These are phyloP conservation scores for Corvus cornix DNA, from an alignment of 2,113 vertebrate genomes.

Conservation along the genomic window DNA sequence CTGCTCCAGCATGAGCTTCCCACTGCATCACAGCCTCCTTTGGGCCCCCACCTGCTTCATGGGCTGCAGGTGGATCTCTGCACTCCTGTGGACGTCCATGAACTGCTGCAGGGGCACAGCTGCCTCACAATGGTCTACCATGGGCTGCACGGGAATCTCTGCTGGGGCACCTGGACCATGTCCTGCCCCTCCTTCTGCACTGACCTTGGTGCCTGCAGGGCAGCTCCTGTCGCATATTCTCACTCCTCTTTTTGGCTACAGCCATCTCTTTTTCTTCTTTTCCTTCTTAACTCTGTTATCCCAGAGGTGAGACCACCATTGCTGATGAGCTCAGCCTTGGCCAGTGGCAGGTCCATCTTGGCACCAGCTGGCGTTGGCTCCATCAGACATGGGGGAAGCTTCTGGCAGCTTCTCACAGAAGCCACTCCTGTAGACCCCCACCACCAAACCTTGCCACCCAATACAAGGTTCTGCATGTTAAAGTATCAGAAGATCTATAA, in stretches of 20 bases:
- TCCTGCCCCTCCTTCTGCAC: neutral
- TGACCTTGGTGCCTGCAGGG: neutral
- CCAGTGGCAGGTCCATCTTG: fast-evolving
- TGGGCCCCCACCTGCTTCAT: too few relatives aligned
- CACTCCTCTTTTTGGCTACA: neutral
- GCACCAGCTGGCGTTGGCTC: neutral
- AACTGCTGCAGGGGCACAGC: neutral
- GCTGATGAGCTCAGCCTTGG: neutral
- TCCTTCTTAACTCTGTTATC: too few relatives aligned
- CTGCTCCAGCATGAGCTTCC: neutral
- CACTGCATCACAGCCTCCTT: fast-evolving
- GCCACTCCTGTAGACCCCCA: fast-evolving
- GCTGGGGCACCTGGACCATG: neutral
- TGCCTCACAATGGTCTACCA: neutral
- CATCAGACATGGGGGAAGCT: neutral
- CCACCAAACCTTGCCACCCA: neutral
- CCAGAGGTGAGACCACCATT: neutral
- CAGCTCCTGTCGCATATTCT: neutral
- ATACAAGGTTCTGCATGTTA: neutral
- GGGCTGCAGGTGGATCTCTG: neutral
- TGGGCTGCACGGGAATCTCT: neutral
- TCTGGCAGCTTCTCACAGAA: neutral
- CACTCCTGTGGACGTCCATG: neutral
- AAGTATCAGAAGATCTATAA: neutral
- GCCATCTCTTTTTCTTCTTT: neutral